These are phyloP conservation scores for Acanthopleura granulata DNA, from an alignment of 2,888 invertebrate genomes.

Conservation along the genomic window DNA sequence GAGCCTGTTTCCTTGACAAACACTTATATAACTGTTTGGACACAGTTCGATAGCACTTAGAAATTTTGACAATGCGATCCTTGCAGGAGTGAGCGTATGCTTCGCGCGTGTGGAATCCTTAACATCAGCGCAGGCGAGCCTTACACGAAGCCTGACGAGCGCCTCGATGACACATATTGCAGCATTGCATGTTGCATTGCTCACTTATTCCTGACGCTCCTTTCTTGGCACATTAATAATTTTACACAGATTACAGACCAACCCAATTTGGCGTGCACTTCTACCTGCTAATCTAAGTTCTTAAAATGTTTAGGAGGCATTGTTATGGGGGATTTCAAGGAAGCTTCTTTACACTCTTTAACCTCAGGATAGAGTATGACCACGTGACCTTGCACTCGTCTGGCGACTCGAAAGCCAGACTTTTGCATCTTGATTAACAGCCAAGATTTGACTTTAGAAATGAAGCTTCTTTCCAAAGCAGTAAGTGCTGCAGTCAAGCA, in stretches of 20 bases:
- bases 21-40: no score
- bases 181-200: no score
- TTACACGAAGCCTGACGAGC: no score
- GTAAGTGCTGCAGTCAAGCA: no score
- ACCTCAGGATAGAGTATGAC: background rate
- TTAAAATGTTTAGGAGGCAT: background rate
- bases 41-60: no score
- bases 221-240: background rate
- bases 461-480: no score
- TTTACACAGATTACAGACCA: background rate
- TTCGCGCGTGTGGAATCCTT: no score
- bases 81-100: no score
- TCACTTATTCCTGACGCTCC: background rate
- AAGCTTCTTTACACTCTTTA: background rate
- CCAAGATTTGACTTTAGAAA: background rate
- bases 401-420: background rate
- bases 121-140: no score
- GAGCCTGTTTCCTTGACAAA: no score
- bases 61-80: no score
- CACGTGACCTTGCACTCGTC: background rate
- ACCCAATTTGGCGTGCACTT: slow-evolving; percentile 3
- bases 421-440: background rate
- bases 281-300: slow-evolving; percentile 7
- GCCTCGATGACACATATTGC: no score
- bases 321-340: background rate